Evolutionary conservation across 2,113 vertebrate genomes (phyloP).

Genomic region (Seriola dumerili): DNA sequence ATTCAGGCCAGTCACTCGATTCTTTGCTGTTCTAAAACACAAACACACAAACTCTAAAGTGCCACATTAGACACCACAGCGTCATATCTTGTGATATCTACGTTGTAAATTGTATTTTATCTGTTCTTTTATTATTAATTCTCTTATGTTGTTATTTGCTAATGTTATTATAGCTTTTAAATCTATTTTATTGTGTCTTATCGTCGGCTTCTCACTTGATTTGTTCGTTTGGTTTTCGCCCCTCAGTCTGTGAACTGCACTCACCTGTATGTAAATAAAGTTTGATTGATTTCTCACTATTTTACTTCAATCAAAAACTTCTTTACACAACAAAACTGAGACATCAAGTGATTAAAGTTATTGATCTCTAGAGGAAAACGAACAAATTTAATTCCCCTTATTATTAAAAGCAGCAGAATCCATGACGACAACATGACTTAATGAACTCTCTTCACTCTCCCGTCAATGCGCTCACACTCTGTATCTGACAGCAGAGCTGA

Average conservation of each 20-base stretch:
- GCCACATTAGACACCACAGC: no score
- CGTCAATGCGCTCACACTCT: neutral
- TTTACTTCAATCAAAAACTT: neutral
- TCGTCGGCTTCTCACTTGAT: no score
- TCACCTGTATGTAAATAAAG: no score
- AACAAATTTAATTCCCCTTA: constrained; percentile 22
- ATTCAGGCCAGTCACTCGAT: neutral
- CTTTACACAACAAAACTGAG: neutral
- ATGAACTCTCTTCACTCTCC: constrained; percentile 20
- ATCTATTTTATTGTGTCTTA: no score
- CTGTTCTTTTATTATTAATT: no score
- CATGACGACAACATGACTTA: constrained; percentile 16
- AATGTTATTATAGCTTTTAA: no score
- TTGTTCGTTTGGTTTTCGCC: no score
- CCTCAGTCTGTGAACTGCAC: no score
- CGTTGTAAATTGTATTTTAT: no score
- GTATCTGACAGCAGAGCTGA: constrained; percentile 19
- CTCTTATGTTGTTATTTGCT: no score
- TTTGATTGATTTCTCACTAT: neutral
- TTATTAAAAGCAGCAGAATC: constrained; percentile 1
- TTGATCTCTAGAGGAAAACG: constrained; percentile 3
- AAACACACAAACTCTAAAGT: no score
- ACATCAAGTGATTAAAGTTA: neutral
- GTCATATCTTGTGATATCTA: no score
- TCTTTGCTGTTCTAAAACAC: neutral